These are phyloP conservation scores for Corydoras sp. DNA, from an alignment of 2,113 vertebrate genomes.

Conservation along the genomic window DNA sequence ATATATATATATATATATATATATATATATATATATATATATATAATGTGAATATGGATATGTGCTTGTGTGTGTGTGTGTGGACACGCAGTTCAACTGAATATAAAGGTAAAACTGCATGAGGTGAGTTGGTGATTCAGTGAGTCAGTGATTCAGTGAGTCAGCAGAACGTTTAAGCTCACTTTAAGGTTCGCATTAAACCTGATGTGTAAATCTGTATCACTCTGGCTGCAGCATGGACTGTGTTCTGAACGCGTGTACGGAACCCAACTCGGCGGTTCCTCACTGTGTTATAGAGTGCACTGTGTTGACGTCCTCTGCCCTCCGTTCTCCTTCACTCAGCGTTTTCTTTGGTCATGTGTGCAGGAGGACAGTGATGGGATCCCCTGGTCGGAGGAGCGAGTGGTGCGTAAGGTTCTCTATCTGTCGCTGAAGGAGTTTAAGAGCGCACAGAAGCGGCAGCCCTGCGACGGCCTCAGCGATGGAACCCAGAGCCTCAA, in stretches of 20 bases:
- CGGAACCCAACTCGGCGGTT: no score
- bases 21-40: no score
- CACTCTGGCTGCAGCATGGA: no score
- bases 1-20: no score
- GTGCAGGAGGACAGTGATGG: conserved; percentile 96
- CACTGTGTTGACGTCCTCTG: no score
- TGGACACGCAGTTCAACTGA: conserved; percentile 59
- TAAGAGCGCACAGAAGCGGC: conserved; percentile 94
- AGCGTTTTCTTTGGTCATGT: not conserved
- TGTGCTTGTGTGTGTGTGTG: conserved; percentile 1
- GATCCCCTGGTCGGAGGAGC: conserved; percentile 99
- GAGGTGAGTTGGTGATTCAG: no score
- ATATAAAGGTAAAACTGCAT: conserved; percentile 38
- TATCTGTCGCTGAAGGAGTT: conserved; percentile 99
- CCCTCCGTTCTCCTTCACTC: not conserved
- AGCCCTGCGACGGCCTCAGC: conserved; percentile 75
- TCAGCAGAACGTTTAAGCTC: no score
- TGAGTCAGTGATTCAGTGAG: no score
- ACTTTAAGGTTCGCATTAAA: no score
- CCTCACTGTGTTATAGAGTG: no score
- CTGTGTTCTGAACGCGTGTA: no score
- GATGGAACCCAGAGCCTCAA: conserved; percentile 81
- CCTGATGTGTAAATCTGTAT: not conserved
- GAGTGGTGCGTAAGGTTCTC: conserved; percentile 95
- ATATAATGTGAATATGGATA: conserved; percentile 11